Base-by-base conservation (phyloP, 1,140 invertebrate genomes). In the Papilio helenus region DNA sequence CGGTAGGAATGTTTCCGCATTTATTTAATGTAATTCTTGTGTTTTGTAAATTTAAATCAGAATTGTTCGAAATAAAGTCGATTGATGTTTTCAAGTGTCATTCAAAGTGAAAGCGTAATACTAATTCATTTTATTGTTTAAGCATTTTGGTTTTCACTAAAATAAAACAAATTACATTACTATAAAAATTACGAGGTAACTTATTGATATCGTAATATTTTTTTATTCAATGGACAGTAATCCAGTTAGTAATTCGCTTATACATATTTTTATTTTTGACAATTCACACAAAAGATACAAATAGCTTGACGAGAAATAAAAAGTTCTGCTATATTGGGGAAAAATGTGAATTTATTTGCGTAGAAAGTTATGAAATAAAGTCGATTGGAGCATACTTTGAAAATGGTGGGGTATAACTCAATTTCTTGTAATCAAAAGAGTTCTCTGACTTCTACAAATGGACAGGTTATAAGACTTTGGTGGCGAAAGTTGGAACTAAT, bases 1-100 rank as follows among this genome's bases (percentile, higher is more conserved):
- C 61, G 14, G 61, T 68, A 68, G 61, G 61, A 68, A 68, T 68
- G 16, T 68, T 68, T 34, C 61, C 61, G 61, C 14, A 18, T 68
- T 68, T 65, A 65, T 65, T 2, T 65, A 61, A 23, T 23, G 55
- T 65, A 26, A 65, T 68, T 68, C 29, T 68, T 34, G 26, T 58
- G 20, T 29, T 34, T 68, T 68, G 18, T 34, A 3, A 68, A 68
- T 26, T 61, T 26, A 61, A 26, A 61, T 55, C 55, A 10, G 23
- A 23, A 14, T 68, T 29, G 23, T 12, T 29, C 55, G 8, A 26
- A 65, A 65, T 26, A 65, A 26, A 65, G 1, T 68, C 61, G 7
- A 5, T 29, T 8, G 23, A 29, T 34, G 26, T 68, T 68, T 68
- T 18, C 29, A 34, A n/a, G 12, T 51, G 18, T 55, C 51, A 8